Evolutionary conservation across 1,140 invertebrate genomes (phyloP).

Genomic region (Phortica variegata): DNA sequence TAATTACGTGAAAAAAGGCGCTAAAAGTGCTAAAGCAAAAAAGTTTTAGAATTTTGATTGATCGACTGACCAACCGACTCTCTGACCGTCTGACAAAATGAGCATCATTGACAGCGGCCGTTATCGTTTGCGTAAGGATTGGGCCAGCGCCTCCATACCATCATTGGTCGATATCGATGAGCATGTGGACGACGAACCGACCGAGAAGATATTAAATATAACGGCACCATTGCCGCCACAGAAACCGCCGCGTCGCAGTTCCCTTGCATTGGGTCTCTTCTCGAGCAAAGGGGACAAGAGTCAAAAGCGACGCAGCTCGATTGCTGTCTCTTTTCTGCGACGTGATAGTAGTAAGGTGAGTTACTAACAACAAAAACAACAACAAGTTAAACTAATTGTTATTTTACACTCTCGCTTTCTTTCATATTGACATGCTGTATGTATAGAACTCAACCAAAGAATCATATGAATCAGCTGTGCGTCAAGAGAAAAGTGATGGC

Average conservation of each 20-base stretch:
- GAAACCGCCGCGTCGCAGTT: slow-evolving; percentile 52
- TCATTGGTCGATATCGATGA: slow-evolving; percentile 57
- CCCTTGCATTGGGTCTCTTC: slow-evolving; percentile 48
- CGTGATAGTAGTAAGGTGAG: slow-evolving; percentile 53
- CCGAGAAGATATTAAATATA: slow-evolving; percentile 24
- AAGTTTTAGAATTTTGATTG: no score
- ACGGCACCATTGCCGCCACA: slow-evolving; percentile 45
- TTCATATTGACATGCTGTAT: neutral
- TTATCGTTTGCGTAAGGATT: slow-evolving; percentile 56
- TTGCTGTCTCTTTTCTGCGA: slow-evolving; percentile 48
- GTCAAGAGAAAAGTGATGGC: slow-evolving; percentile 51
- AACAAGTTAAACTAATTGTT: neutral
- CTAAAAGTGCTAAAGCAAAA: no score
- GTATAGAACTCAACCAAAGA: slow-evolving; percentile 52
- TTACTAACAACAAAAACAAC: neutral
- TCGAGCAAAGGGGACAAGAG: slow-evolving; percentile 48
- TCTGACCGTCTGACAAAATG: slow-evolving; percentile 34
- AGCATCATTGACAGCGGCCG: slow-evolving; percentile 50
- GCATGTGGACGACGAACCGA: slow-evolving; percentile 38
- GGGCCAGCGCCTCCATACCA: slow-evolving; percentile 57
- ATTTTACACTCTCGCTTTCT: neutral
- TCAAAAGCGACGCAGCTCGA: slow-evolving; percentile 54
- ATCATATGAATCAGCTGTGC: slow-evolving; percentile 54
- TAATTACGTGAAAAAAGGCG: no score
- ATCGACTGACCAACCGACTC: no score